Base-by-base conservation (phyloP, 2,888 invertebrate genomes). In the Sacculina carcini region DNA sequence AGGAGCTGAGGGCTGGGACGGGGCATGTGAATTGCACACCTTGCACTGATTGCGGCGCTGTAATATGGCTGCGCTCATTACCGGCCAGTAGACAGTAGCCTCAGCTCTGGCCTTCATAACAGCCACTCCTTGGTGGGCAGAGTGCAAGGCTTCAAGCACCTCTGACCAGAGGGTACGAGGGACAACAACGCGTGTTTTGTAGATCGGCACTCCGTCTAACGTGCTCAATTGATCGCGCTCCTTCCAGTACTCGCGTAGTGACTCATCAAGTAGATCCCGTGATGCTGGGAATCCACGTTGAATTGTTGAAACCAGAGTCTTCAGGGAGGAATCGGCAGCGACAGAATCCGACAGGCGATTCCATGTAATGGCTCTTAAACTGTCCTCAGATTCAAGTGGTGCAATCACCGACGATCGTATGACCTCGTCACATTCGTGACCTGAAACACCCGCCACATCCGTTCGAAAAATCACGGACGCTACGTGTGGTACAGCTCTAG, bases 81-180 rank as follows among this genome's bases (percentile, higher is more conserved):
- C 42, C 16, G 52, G 32, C 49, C 49, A 52, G 26, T 48, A 52
- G 24, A 52, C n/a, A 16, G 49, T 40, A 16, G 39, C 2, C n/a
- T 40, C 49, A 16, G 50, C 52, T 4, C 44, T 5, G 12, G 32
- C 5, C 14, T 12, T 29, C 42, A 50, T 52, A n/a, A 16, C 16
- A 16, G 50, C 42, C 7, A 50, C 34, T 9, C 50, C 52, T 32
- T 50, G 50, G 28, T 52, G 52, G 16, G 52, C 48, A n/a, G 39
- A 50, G 42, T 52, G 49, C 16, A 52, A 34, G n/a, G 52, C 19
- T 3, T 28, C 14, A 14, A 52, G 52, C 6, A 52, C 36, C 28
- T 39, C 24, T 16, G 42, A 4, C 9, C 50, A 19, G 19, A 52
- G 46, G 28, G 44, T 32, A 12, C 36, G 50, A 16, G 52, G 50